Evolutionary conservation across 2,113 vertebrate genomes (phyloP), one percentile per base, ranked within the genome.

Genomic region (Spea bombifrons): DNA sequence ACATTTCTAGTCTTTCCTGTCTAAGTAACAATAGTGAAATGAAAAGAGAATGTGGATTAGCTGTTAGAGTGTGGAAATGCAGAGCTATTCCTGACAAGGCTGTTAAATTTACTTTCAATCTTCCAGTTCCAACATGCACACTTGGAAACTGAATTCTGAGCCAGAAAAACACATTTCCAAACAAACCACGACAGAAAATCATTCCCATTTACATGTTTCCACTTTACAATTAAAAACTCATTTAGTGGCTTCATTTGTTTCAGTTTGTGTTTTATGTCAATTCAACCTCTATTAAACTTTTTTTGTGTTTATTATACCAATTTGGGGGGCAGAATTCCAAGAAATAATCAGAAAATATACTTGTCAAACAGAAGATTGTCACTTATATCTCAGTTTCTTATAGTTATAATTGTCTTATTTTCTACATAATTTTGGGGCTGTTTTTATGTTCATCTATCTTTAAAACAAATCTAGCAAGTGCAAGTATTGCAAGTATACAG

Each of bases 221-320:
- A 5, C 45, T 68, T 46, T 15, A 46, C 45, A 68, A 68, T 68
- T 68, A 68, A 68, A 68, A 68, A 7, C 44, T 68, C 65, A 66
- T 66, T 66, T 45, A 43, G 17, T 53, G 50, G 50, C 15, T 59
- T 13, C 10, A 2, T 59, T 59, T 59, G 9, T 13, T 8, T 9
- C 55, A 59, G 12, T 30, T 30, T 59, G 55, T 13, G 55, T 59
- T 59, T 8, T 59, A 13, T 59, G 3, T 59, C 12, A 13, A 13
- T 13, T 13, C 55, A 59, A 59, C 55, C 50, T 52, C 50, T 10
- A 10, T 52, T 52, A 10, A 7, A 52, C 9, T 52, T 52, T 52
- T 8, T 52, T 7, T 52, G 1, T 52, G 50, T 6, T 10, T 52
- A 7, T 52, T 52, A 52, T 52, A 10, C 6, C 50, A 52, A 52